Evolutionary conservation across 2,113 vertebrate genomes (phyloP).

Genomic region (Aix galericulata): DNA sequence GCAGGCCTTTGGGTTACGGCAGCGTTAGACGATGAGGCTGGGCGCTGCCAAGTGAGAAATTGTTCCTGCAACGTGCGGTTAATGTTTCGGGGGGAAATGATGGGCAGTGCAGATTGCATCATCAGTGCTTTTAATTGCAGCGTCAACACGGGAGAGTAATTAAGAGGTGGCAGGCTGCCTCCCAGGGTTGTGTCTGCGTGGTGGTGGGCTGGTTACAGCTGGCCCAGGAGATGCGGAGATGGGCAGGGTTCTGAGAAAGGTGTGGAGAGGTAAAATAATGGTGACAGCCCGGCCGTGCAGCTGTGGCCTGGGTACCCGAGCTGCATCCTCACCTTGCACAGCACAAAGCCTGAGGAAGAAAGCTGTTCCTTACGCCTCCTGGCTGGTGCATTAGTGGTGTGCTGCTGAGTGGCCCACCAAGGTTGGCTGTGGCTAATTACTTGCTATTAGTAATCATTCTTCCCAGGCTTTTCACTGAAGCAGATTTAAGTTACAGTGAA

Average conservation of each 20-base stretch:
- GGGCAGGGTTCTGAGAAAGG: background rate
- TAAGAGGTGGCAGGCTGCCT: background rate
- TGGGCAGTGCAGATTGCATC: slow-evolving; percentile 5
- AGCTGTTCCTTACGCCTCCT: background rate
- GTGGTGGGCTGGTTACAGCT: background rate
- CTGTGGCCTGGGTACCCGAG: background rate
- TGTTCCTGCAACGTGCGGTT: background rate
- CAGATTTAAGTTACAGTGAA: background rate
- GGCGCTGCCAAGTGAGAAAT: slow-evolving; percentile 25
- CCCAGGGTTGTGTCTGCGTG: fast-evolving
- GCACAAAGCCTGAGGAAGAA: background rate
- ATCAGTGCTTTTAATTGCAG: slow-evolving; percentile 23
- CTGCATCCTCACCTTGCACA: background rate
- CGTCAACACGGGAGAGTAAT: background rate
- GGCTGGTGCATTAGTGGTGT: background rate
- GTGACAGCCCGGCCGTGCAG: background rate
- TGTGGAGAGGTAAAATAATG: background rate
- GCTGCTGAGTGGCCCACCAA: background rate
- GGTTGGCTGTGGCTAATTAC: fast-evolving
- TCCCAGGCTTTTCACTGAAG: background rate
- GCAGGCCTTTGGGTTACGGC: background rate
- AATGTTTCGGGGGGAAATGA: background rate
- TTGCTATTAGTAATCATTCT: background rate
- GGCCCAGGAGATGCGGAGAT: background rate
- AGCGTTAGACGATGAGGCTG: background rate